Evolutionary conservation across 2,888 invertebrate genomes (phyloP), one percentile per base, ranked within the genome.

Genomic region (Ophion costatus): DNA sequence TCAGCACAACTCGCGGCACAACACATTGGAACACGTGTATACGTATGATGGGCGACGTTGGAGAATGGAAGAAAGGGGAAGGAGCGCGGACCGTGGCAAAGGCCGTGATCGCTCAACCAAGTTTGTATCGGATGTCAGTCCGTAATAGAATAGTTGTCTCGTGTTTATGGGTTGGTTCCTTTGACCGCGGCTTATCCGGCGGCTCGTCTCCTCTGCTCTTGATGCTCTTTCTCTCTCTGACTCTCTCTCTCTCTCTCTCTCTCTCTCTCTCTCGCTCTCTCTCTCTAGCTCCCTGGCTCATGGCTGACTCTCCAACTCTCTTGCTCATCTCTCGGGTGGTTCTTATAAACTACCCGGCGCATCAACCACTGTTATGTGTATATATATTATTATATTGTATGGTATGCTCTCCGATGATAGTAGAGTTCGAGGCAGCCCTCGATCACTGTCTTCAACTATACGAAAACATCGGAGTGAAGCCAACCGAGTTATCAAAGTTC

Each of bases 61-160:
- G 79, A 71, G 73, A 81, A 83, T 85, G 83, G 66, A 85, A 86
- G 56, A 57, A 38, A 42, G 20, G 71, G 86, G 86, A 88, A 88
- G 89, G 87, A 87, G 87, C 87, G 87, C 87, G 88, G 88, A 87
- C 87, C 87, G 86, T 86, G 87, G 84, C 88, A 88, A 89, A 91
- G 89, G 89, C 90, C 90, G 89, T 89, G 92, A 92, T 92, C 91
- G 90, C 90, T 91, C 91, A 90, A 87, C 89, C 91, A 91, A 93
- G 90, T 91, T 93, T 92, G 92, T 91, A 93, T 93, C 93, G 90
- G 90, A 93, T 92, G 93, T 92, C 93, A 92, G 91, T 90, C 86
- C 89, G 91, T 93, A 92, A 93, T 91, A 91, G 92, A 93, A 93
- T 92, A 92, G 92, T 93, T 90, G 90, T 90, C 91, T 90, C 87